Percentiles rank a stretch among this genome's conserved stretches.
These are phyloP conservation scores for Microtus montanus DNA, from an alignment of 2,113 vertebrate species.

Conservation along the genomic window DNA sequence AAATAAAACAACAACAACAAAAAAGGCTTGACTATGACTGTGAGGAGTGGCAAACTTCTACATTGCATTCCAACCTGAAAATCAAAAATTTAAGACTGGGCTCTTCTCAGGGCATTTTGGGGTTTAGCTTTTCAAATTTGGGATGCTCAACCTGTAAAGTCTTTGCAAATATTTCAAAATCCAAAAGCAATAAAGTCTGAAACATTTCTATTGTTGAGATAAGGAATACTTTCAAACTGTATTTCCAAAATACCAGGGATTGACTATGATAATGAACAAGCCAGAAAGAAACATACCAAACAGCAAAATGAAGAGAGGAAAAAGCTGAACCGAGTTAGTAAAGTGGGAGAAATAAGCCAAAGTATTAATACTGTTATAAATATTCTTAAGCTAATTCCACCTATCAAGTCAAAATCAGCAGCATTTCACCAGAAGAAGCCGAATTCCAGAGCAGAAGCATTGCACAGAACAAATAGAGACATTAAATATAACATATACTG, in stretches of 20 bases:
- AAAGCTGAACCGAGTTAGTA: neutral
- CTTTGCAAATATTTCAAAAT: neutral
- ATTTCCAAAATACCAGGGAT: neutral
- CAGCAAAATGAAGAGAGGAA: neutral
- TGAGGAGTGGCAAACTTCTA: neutral
- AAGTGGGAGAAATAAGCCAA: neutral
- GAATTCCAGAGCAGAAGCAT: neutral
- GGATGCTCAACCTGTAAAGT: neutral
- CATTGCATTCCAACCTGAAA: neutral
- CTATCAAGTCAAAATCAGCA: neutral
- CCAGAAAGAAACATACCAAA: neutral
- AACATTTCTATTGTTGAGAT: neutral
- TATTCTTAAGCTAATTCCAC: neutral
- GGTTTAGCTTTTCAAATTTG: neutral
- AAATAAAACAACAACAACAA: too few relatives aligned
- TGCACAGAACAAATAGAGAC: neutral
- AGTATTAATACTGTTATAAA: neutral
- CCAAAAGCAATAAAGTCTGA: neutral
- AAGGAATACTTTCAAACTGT: neutral
- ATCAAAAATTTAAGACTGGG: neutral
- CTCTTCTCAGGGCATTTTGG: neutral
- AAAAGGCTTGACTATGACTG: neutral
- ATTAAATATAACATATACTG: neutral
- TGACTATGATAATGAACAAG: neutral
- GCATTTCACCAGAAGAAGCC: neutral